Base-by-base conservation (phyloP, 2,888 invertebrate genomes). In the Hipparchia sbordonii region DNA sequence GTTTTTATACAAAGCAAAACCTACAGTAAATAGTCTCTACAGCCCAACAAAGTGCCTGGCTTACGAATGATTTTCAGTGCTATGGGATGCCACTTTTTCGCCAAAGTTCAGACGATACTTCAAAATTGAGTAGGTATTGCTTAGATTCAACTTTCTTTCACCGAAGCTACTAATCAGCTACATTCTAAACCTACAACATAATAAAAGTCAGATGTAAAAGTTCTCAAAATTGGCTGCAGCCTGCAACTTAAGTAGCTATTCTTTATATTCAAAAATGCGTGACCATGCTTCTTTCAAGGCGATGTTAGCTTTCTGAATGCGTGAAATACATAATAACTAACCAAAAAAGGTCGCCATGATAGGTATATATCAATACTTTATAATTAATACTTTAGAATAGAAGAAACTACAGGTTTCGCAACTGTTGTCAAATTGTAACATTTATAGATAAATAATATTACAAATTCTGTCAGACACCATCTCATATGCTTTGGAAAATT, bases 241-340 rank as follows among this genome's bases (percentile, higher is more conserved):
- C 39, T 48, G 6, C 8, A 48, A 56, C 60, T 33, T 60, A 39
- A 60, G 60, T 45, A 6, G 10, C 60, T 60, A 56, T 60, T 60
- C 39, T 60, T 39, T 23, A 60, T 60, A 62, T 48, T 63, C 48
- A 65, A 9, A 51, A 33, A 52, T 33, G 9, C 51, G 45, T 13
- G 2, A 46, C 7, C 10, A 9, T 9, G 2, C 59, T 8, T 23
- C 6, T 45, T 3, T 23, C 52, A 52, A 33, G 65, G 52, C 82
- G 84, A 81, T 87, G 87, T 76, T 73, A 12, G 23, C 65, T 52
- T 65, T 65, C 67, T 45, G 56, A 76, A 80, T 77, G 79, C 82
- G 82, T 78, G 81, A 81, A 84, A 81, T 79, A 81, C 81, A 82
- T 80, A 81, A 81, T 84, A 85, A 85, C 83, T 82, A 74, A 76